phyloP scores from a whole-genome alignment of 2,113 vertebrate species.

The Paraplagusia blochii region DNA sequence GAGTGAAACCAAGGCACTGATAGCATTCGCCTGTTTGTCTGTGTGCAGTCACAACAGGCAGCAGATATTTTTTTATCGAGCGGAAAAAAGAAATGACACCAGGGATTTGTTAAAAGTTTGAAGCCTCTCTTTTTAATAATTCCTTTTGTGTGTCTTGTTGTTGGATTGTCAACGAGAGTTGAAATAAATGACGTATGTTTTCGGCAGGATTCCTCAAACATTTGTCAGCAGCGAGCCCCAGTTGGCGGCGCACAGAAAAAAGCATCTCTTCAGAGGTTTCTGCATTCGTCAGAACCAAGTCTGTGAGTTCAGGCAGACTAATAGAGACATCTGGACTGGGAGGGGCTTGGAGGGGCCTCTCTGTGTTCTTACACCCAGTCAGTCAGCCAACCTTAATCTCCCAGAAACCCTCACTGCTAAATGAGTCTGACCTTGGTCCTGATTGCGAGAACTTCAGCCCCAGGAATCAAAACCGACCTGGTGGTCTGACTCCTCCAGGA shows the following conservation, averaged over 20 bases:
- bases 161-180: conserved; percentile 15
- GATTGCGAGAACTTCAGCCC: background rate
- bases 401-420: conserved; percentile 41
- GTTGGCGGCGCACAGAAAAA: conserved; percentile 21
- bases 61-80: conserved; percentile 13
- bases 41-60: conserved; percentile 12
- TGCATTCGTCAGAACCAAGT: conserved; percentile 34
- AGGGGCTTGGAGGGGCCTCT: conserved; percentile 35
- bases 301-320: conserved; percentile 43
- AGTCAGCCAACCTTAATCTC: conserved; percentile 54
- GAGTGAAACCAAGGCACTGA: conserved; percentile 21
- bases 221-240: conserved; percentile 39
- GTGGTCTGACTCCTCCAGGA: too few relatives aligned
- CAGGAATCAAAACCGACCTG: background rate
- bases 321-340: conserved; percentile 63
- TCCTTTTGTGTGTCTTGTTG: background rate
- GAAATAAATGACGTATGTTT: conserved; percentile 34
- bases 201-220: conserved; percentile 25
- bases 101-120: background rate
- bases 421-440: conserved; percentile 34
- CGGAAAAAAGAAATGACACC: conserved; percentile 4
- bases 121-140: background rate
- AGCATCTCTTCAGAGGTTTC: conserved; percentile 33
- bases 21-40: conserved; percentile 3
- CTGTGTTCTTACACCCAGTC: conserved; percentile 38